Percentiles rank a stretch among this genome's conserved stretches.
Evolutionary conservation across 2,113 vertebrate species (phyloP).

Genomic region (Anas platyrhynchos): DNA sequence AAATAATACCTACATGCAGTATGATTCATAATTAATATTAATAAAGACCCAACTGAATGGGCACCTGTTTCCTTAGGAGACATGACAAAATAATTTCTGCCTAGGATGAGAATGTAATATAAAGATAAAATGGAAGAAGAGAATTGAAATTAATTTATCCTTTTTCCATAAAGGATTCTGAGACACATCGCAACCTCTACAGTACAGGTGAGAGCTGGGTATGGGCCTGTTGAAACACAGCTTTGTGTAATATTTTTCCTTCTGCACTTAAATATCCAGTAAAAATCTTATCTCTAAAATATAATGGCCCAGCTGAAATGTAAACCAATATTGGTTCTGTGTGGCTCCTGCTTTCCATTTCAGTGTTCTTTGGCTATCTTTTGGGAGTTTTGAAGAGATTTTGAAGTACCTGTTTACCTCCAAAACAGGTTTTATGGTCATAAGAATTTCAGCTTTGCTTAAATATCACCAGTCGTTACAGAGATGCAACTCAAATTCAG

Average conservation of each 20-base stretch:
- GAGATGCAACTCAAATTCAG: background rate
- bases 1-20: accelerated
- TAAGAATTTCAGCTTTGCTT: background rate
- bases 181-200: background rate
- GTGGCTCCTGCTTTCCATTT: background rate
- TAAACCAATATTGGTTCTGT: background rate
- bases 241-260: background rate
- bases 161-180: background rate
- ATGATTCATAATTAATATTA: accelerated
- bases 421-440: background rate
- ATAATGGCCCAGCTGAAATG: background rate
- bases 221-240: background rate
- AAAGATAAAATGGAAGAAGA: background rate
- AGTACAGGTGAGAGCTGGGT: background rate
- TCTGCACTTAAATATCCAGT: background rate
- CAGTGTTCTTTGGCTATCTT: background rate
- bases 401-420: background rate
- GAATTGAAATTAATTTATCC: background rate
- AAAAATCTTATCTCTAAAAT: background rate
- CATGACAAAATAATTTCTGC: background rate
- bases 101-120: accelerated
- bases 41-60: too few species aligned
- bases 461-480: background rate
- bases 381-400: background rate
- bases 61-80: background rate